Conservation (phyloP, 2,797 vertebrate species). For the Cossypha polioptera region DNA sequence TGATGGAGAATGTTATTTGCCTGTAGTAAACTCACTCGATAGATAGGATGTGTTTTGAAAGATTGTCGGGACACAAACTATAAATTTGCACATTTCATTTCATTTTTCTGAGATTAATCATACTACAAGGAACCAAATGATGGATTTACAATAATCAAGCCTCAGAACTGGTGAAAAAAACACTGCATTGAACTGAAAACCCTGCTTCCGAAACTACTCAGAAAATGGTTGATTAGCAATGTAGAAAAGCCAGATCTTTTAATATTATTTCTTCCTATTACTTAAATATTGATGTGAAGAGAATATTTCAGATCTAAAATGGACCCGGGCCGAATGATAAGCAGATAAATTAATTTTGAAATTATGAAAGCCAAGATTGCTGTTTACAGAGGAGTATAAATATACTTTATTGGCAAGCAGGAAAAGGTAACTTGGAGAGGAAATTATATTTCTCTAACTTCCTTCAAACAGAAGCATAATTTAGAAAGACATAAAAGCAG, state of each 20-base stretch:
- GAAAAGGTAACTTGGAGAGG: background rate
- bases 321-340: background rate
- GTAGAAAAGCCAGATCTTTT: background rate
- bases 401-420: background rate
- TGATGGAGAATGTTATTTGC: constrained; percentile 43
- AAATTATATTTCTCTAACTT: background rate
- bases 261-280: constrained; percentile 6
- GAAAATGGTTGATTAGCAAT: background rate
- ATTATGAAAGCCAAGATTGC: background rate
- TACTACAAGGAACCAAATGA: background rate
- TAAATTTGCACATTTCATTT: constrained; percentile 41
- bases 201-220: background rate
- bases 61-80: constrained; percentile 5
- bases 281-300: background rate
- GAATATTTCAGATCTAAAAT: background rate
- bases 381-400: background rate
- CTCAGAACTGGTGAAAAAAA: background rate
- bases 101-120: constrained; percentile 45
- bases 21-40: constrained; percentile 2
- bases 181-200: background rate
- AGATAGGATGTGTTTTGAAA: constrained; percentile 1
- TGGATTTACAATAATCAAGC: constrained; percentile 37
- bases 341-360: background rate
- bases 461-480: background rate
- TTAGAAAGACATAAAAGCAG: background rate